phyloP scores from a whole-genome alignment of 2,888 invertebrate species.

The Sinotaia quadrata region DNA sequence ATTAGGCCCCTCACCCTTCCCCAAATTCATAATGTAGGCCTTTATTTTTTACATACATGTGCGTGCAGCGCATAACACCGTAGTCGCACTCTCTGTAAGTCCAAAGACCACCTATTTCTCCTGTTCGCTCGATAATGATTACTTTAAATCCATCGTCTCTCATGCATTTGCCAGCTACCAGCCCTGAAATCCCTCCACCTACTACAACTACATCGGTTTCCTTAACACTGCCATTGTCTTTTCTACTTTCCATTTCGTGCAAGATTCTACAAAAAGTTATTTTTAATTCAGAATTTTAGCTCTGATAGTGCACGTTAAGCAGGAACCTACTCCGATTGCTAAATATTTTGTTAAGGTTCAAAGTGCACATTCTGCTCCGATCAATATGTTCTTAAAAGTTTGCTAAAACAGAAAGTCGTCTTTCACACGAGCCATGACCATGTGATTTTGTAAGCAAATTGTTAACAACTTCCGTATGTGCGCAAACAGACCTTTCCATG shows the following conservation, averaged over 20 bases:
- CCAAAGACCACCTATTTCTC: slow-evolving; percentile 69
- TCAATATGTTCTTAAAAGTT: background rate
- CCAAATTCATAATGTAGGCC: too few relatives aligned
- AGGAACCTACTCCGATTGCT: too few relatives aligned
- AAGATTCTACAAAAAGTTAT: too few relatives aligned
- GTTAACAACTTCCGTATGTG: slow-evolving; percentile 35
- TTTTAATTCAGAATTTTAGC: too few relatives aligned
- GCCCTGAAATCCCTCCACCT: slow-evolving; percentile 66
- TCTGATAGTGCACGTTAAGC: too few relatives aligned
- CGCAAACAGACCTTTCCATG: slow-evolving; percentile 27
- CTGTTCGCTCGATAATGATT: slow-evolving; percentile 60
- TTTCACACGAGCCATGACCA: background rate
- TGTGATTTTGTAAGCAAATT: slow-evolving; percentile 7
- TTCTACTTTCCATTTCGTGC: background rate
- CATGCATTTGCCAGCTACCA: slow-evolving; percentile 61
- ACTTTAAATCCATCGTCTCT: slow-evolving; percentile 60
- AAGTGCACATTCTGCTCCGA: background rate
- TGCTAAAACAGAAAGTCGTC: background rate
- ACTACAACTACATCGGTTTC: slow-evolving; percentile 55
- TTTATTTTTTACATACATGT: slow-evolving; percentile 55
- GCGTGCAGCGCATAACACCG: slow-evolving; percentile 70
- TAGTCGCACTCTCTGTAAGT: slow-evolving; percentile 65
- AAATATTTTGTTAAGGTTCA: too few relatives aligned
- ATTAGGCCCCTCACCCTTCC: too few relatives aligned
- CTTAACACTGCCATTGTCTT: background rate